A percentile compares a stretch with the other conserved stretches of the same genome.
phyloP scores from a whole-genome alignment of 2,113 vertebrate species.

The Misgurnus anguillicaudatus region DNA sequence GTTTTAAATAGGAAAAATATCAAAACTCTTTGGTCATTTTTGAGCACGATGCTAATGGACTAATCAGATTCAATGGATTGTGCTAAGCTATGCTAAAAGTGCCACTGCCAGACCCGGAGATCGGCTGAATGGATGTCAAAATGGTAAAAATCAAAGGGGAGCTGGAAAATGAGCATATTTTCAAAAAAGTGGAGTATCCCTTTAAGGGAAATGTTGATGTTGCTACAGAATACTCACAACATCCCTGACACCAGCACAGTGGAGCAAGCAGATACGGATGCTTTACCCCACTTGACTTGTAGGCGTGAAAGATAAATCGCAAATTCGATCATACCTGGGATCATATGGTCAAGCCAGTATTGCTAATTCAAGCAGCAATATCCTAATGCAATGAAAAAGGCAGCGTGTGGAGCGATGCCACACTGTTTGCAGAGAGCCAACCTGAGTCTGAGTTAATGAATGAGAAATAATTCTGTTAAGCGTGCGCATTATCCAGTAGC shows the following conservation, averaged over 20 bases:
- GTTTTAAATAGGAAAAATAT: too few species aligned
- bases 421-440: neutral
- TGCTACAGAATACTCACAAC: neutral
- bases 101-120: too few species aligned
- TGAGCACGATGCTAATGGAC: too few species aligned
- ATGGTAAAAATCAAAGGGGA: too few species aligned
- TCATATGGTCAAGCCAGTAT: slow-evolving; percentile 20
- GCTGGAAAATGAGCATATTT: too few species aligned
- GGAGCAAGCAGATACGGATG: neutral
- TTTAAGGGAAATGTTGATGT: neutral
- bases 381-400: slow-evolving; percentile 37
- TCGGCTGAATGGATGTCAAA: too few species aligned
- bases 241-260: neutral
- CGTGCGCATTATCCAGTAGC: slow-evolving; percentile 11
- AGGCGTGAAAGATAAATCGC: slow-evolving; percentile 50
- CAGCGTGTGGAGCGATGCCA: slow-evolving; percentile 27
- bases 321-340: slow-evolving; percentile 44
- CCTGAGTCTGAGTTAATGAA: slow-evolving; percentile 28
- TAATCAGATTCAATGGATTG: too few species aligned
- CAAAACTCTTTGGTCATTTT: too few species aligned
- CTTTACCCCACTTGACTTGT: neutral
- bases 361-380: slow-evolving; percentile 51
- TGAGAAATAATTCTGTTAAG: slow-evolving; percentile 42
- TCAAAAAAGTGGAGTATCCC: too few species aligned
- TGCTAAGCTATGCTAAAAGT: too few species aligned